phyloP scores from a whole-genome alignment of 2,888 invertebrate species.

The Meandrusa payeni region DNA sequence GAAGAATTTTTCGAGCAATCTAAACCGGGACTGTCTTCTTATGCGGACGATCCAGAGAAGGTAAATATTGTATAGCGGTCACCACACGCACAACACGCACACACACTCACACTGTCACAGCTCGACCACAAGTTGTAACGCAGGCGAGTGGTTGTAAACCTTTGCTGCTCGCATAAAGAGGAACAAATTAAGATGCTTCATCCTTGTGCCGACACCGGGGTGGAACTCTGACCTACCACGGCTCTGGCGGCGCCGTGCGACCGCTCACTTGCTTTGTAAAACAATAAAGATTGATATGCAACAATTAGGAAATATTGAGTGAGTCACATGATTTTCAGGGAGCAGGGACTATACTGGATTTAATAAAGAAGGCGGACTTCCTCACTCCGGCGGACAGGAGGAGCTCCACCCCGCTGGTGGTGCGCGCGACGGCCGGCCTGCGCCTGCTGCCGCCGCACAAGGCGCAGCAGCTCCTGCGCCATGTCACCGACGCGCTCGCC shows the following conservation, averaged over 20 bases:
- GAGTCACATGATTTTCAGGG: constrained; percentile 69
- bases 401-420: constrained; percentile 88
- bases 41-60: constrained; percentile 88
- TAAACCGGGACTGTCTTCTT: constrained; percentile 95
- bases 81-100: no score
- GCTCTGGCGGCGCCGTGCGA: no score
- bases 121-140: no score
- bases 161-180: background rate
- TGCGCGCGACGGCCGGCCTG: constrained; percentile 96
- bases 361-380: constrained; percentile 88
- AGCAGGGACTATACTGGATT: constrained; percentile 85
- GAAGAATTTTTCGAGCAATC: constrained; percentile 91
- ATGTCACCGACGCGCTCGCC: constrained; percentile 85
- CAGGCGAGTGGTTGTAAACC: no score
- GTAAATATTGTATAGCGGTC: no score
- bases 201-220: no score
- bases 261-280: no score
- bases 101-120: no score
- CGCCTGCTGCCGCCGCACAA: constrained; percentile 58
- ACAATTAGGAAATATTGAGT: no score
- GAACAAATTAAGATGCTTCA: no score
- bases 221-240: no score
- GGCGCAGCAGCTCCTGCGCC: constrained; percentile 83
- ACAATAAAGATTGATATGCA: no score
- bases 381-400: constrained; percentile 89